phyloP scores from a whole-genome alignment of 2,113 vertebrate species.

The Phasianus colchicus region DNA sequence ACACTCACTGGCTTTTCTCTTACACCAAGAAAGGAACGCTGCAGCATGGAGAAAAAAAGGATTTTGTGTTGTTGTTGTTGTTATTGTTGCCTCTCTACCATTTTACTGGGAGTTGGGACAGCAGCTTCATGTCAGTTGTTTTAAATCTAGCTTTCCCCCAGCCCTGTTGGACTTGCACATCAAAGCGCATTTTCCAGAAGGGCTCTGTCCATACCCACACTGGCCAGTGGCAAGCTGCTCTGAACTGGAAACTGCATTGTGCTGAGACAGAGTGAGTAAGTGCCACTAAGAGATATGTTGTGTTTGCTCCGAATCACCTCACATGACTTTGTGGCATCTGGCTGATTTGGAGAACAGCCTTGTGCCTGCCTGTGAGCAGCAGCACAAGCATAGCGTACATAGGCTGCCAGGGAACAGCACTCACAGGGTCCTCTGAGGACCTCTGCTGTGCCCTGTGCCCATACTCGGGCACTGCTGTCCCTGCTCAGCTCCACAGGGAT shows the following conservation, averaged over 20 bases:
- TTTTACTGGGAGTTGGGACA: neutral
- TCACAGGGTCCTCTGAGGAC: neutral
- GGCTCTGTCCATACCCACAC: neutral
- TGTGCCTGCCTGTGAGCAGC: neutral
- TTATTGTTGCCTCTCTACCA: accelerated
- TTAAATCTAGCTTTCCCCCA: neutral
- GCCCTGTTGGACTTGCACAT: neutral
- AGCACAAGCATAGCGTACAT: neutral
- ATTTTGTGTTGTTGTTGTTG: no score
- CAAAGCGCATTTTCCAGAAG: neutral
- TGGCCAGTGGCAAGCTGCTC: neutral
- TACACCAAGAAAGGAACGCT: neutral
- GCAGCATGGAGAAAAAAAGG: neutral
- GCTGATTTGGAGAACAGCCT: slow-evolving; percentile 52
- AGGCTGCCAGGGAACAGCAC: neutral
- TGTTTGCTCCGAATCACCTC: slow-evolving; percentile 44
- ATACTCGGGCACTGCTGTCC: neutral
- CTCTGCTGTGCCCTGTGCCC: neutral
- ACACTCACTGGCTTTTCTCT: neutral
- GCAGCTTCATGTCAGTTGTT: neutral
- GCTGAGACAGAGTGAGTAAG: neutral
- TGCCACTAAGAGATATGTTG: slow-evolving; percentile 9
- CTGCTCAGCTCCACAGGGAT: neutral
- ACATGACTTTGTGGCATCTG: slow-evolving; percentile 32
- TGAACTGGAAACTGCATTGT: neutral